Conservation (phyloP, 2,888 invertebrate genomes). For the Rotaria magnacalcarata region DNA sequence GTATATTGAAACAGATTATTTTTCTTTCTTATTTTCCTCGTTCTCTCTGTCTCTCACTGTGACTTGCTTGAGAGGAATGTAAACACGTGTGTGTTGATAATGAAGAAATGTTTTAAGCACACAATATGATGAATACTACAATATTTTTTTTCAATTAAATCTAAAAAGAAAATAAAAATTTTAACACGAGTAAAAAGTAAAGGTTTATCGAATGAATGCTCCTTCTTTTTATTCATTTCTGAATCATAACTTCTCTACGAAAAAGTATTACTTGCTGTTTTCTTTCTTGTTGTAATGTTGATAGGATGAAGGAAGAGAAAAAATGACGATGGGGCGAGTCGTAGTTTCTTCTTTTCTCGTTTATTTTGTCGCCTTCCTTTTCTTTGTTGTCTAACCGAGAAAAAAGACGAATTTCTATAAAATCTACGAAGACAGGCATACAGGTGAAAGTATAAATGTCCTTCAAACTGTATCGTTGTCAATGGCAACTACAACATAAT, state of each 20-base stretch:
- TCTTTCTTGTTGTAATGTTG: neutral
- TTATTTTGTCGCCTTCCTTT: neutral
- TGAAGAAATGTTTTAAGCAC: neutral
- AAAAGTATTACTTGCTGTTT: neutral
- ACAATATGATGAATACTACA: neutral
- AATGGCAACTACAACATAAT: neutral
- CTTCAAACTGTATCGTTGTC: constrained; percentile 4
- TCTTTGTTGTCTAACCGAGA: neutral
- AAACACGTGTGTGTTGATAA: neutral
- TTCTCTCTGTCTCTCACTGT: neutral
- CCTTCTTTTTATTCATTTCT: neutral
- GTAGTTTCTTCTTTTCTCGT: neutral
- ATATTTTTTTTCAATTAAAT: neutral
- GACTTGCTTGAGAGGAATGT: neutral
- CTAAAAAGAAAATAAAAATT: neutral
- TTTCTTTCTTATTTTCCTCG: neutral
- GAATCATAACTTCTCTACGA: neutral
- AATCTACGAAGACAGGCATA: neutral
- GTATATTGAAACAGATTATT: neutral
- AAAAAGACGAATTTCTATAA: neutral
- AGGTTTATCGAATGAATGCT: neutral
- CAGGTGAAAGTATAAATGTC: neutral
- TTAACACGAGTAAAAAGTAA: neutral
- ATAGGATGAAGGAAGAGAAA: neutral
- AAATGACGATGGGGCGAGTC: neutral